Evolutionary conservation across 1,140 invertebrate genomes (phyloP), one percentile per base, ranked within the genome.

Genomic region (Bombus sibiricus): DNA sequence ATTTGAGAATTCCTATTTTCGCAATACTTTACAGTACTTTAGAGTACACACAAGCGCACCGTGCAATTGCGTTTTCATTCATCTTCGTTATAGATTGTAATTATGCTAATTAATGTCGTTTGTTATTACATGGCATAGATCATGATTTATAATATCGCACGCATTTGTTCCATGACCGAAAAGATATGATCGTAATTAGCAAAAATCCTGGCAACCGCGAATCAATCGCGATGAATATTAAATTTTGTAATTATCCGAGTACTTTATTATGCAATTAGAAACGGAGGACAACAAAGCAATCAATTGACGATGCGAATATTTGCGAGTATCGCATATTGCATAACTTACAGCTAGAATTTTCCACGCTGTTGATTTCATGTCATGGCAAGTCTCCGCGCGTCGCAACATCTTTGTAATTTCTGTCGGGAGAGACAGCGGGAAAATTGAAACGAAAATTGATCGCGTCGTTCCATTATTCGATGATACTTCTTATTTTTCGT

Each of bases 381-480:
- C 83, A 79, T 0, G 53, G 76, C 32, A 2, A 85, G 25, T 18
- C n/a, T 10, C 39, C 5, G 13, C 39, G n/a, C 13, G 43, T n/a
- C 66, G 28, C 43, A 57, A 53, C 18, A n/a, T 85, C 76, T 71
- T 72, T 32, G 66, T 32, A 39, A 80, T 53, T 85, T 43, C 25
- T 32, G 32, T 28, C 28, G 8, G 47, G 6, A 43, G 28, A 34
- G 34, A 41, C 43, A 12, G n/a, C 25, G 32, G 34, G 75, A 41
- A 47, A 77, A 71, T 84, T 69, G 75, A 79, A 78, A 53, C 32
- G 76, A 72, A 80, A 85, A 80, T 84, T 72, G 76, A 85, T 79
- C 41, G 41, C 76, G 2, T 12, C 37, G 83, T 62, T 80, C 76
- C 68, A 62, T 62, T 72, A 72, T 71, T 62, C 68, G 47, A 72